phyloP scores from a whole-genome alignment of 2,113 vertebrate genomes.

The Montifringilla adamsi region DNA sequence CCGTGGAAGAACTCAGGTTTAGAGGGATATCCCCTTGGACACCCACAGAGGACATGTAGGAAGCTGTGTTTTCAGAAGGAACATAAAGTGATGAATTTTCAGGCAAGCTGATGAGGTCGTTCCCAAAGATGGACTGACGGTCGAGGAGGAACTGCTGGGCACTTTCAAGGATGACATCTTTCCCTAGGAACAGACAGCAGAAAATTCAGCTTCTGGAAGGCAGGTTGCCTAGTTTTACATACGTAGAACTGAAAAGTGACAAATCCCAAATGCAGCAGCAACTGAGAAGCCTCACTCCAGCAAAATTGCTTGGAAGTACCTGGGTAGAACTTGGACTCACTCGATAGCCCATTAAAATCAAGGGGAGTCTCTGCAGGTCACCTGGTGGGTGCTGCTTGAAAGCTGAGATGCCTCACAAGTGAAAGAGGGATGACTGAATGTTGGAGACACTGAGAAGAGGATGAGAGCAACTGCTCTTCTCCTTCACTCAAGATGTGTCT shows the following conservation, averaged over 20 bases:
- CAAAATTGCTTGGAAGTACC: neutral
- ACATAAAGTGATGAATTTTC: constrained; percentile 39
- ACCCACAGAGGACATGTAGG: constrained; percentile 32
- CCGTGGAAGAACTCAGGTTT: constrained; percentile 38
- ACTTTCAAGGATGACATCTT: constrained; percentile 42
- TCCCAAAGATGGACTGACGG: constrained; percentile 33
- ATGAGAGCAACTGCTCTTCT: neutral
- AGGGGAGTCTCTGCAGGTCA: neutral
- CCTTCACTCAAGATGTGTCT: neutral
- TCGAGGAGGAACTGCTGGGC: constrained; percentile 10
- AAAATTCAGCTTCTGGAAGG: neutral
- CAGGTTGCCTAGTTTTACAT: neutral
- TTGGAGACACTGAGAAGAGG: neutral
- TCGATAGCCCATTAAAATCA: neutral
- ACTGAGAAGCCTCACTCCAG: neutral
- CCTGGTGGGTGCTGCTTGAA: neutral
- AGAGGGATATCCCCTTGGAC: constrained; percentile 19
- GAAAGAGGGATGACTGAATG: neutral
- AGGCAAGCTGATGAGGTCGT: constrained; percentile 24
- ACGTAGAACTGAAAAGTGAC: neutral
- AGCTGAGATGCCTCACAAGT: neutral
- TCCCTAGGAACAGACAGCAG: neutral
- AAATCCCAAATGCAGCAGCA: neutral
- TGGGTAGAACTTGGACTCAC: neutral
- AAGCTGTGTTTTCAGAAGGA: constrained; percentile 25